Evolutionary conservation across 2,797 vertebrate genomes (phyloP), one percentile per base, ranked within the genome.

Genomic region (Hydrophis major): DNA sequence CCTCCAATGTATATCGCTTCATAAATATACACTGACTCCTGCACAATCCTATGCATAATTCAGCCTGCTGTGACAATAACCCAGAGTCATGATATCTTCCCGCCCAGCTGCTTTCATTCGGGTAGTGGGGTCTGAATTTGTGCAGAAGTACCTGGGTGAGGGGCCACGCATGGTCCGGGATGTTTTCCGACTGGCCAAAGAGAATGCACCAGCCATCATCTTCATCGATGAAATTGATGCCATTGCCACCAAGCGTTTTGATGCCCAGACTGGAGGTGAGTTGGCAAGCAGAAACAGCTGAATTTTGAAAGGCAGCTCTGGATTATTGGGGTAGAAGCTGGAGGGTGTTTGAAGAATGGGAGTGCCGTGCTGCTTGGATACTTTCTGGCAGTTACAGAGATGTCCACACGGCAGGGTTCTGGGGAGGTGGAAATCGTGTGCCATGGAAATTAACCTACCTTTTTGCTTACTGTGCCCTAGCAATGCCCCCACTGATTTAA

Each of bases 151-250:
- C 96, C 96, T 99, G 95, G 99, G 99, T 0, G 99, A 99, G 95
- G 99, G 99, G 0, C 99, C 99, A 2, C 98, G 99, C 16, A 99
- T 99, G 99, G 99, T 99, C 63, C 98, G 99, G 0, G 99, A 99
- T 0, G 99, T 99, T 63, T 99, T 99, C 97, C 98, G 99, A 93
- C 96, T 99, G 97, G 99, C 99, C n/a, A 99, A 99, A 96, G 99
- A 99, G 97, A 99, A 99, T 0, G 99, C 99, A 0, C 99, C 99
- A 0, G 99, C 99, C 95, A 99, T 99, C 97, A 99, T 99, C 97
- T 99, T 99, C 96, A 99, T 99, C 2, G 99, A 99, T 0, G 99
- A 99, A 97, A 99, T 99, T 0, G 99, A 99, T 57, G 99, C 99
- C 95, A 99, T 99, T 0, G 99, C 99, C 96, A 99, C 99, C 1